Percentiles rank a stretch among this genome's conserved stretches.
phyloP scores from a whole-genome alignment of 2,888 invertebrate genomes.

The Nemotelus pantherinus region DNA sequence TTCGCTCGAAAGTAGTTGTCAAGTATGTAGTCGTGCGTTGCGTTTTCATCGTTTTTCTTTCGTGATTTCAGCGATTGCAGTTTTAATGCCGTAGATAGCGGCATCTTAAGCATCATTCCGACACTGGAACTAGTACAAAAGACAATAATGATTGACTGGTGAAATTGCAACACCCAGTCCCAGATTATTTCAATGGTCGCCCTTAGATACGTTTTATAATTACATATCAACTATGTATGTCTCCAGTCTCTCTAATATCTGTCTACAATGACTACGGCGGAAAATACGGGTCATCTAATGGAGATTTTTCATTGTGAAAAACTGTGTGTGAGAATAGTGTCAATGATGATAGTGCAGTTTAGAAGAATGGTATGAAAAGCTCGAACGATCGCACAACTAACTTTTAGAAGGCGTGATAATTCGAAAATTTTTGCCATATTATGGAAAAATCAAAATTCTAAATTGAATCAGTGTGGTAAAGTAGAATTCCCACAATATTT shows the following conservation, averaged over 20 bases:
- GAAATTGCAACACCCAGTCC: slow-evolving; percentile 19
- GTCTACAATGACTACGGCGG: neutral
- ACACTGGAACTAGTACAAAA: neutral
- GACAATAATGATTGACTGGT: slow-evolving; percentile 4
- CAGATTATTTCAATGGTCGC: slow-evolving; percentile 12
- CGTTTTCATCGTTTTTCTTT: too few species aligned
- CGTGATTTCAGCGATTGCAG: too few species aligned
- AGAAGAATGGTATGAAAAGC: neutral
- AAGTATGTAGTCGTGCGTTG: neutral
- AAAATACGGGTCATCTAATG: slow-evolving; percentile 20
- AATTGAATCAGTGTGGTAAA: too few species aligned
- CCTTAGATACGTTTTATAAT: neutral
- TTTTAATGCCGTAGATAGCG: too few species aligned
- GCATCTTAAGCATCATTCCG: too few species aligned
- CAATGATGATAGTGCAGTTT: slow-evolving; percentile 3
- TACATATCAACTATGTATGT: neutral
- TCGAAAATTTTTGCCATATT: too few species aligned
- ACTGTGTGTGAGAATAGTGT: slow-evolving; percentile 16
- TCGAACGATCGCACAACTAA: too few species aligned
- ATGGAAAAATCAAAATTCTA: too few species aligned
- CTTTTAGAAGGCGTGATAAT: too few species aligned
- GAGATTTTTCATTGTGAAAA: slow-evolving; percentile 1
- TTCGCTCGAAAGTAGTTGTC: neutral
- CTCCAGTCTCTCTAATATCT: neutral
- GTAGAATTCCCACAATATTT: too few species aligned